A percentile compares a stretch with the other conserved stretches of the same genome.
Evolutionary conservation across 2,797 vertebrate genomes (phyloP).

Genomic region (Chrosomus eos): DNA sequence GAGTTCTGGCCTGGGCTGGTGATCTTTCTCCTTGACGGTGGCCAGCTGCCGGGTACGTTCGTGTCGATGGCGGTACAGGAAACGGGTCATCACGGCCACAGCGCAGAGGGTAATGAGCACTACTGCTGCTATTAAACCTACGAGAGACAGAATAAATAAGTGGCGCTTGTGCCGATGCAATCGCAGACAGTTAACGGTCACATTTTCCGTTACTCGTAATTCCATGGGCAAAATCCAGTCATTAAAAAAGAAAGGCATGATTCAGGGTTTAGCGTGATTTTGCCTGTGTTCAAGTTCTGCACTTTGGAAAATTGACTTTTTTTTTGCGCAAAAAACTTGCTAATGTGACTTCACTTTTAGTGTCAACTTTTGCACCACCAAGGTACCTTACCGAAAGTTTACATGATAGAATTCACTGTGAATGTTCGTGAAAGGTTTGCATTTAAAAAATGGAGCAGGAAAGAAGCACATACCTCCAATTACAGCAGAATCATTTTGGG

Average conservation of each 20-base stretch:
- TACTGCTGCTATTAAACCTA: constrained; percentile 85
- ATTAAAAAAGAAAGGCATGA: not conserved
- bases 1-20: constrained; percentile 64
- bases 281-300: not conserved
- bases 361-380: not conserved
- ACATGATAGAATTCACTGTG: not conserved
- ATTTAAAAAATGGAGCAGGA: not conserved
- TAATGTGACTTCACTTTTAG: no score
- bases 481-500: constrained; percentile 82
- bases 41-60: constrained; percentile 70
- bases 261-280: not conserved
- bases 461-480: constrained; percentile 81
- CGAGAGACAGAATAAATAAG: not conserved
- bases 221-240: not conserved
- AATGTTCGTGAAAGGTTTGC: not conserved
- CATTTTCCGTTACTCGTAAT: not conserved
- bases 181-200: no score
- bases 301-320: not conserved
- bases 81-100: constrained; percentile 79
- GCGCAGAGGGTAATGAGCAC: constrained; percentile 83
- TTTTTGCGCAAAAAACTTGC: not conserved
- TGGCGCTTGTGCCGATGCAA: not conserved
- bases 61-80: constrained; percentile 83
- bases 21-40: constrained; percentile 80
- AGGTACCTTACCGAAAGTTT: not conserved